Base-by-base conservation (phyloP, 2,888 invertebrate species). In the Chalcis sispes region DNA sequence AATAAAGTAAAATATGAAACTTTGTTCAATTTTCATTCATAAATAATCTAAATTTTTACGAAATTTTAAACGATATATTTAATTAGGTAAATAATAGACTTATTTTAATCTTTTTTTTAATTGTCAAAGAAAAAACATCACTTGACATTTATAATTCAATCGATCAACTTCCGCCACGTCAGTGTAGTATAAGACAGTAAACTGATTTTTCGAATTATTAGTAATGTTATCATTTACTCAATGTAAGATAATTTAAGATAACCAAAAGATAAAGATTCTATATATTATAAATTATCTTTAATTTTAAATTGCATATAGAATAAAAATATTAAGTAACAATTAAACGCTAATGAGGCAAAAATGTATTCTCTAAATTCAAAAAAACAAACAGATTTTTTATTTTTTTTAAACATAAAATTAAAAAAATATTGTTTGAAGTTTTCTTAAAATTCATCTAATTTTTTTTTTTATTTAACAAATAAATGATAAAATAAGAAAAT, bases 121-220 rank as follows among this genome's bases (percentile, higher is more conserved):
- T 52, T 76, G 77, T 76, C 70, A 56, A 59, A 54, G 50, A 61
- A 72, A 36, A 10, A 7, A 10, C 10, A 36, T 36, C 36, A 36
- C n/a, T 46, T 5, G 46, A 15, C 46, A 15, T 10, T 46, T 46
- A 10, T 46, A 46, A 46, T 36, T 36, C 46, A 15, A 46, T 15
- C 13, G 46, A 36, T 46, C 50, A 50, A 20, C 20, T 20, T 2
- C 50, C 20, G 10, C 20, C 20, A 50, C 50, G 50, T 50, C 50
- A 20, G 10, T 3, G 50, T 3, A 20, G 2, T 20, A 2, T 10
- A 32, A 75, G n/a, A 54, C 59, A 69, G 50, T 29, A 20, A 46
- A 50, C 27, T 58, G 20, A 20, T 20, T 20, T 20, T 2, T 50
- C 10, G 2, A 20, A 50, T 50, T 32, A 66, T 42, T 46, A 42